Evolutionary conservation across 2,113 vertebrate genomes (phyloP).

Genomic region (Otis tarda): DNA sequence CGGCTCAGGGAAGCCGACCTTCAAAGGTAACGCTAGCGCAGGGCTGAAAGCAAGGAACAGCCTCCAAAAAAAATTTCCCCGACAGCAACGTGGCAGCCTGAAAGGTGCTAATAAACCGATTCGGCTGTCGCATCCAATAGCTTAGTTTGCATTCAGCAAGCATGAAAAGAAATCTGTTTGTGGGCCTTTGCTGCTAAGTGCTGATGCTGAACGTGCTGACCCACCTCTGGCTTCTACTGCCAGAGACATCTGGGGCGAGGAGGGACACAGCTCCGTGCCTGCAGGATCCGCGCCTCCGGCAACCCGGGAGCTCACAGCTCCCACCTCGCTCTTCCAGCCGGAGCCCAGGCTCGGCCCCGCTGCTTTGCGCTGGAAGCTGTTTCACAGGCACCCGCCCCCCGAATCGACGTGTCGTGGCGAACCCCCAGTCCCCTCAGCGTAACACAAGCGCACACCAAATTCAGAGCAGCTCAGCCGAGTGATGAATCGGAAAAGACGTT

Average conservation of each 20-base stretch:
- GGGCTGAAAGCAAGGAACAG: background rate
- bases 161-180: background rate
- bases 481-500: background rate
- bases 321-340: background rate
- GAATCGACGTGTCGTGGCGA: rapidly evolving
- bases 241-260: background rate
- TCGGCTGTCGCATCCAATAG: background rate
- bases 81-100: background rate
- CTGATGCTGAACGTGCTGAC: background rate
- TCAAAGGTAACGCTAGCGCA: background rate
- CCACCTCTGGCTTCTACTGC: background rate
- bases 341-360: background rate
- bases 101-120: background rate
- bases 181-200: background rate
- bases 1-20: background rate
- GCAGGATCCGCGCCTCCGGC: rapidly evolving
- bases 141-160: background rate
- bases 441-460: background rate
- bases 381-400: rapidly evolving
- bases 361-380: background rate
- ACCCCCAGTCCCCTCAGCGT: background rate
- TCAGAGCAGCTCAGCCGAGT: background rate
- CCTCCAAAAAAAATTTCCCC: background rate
- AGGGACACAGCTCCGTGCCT: background rate
- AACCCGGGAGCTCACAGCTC: background rate